Evolutionary conservation across 2,113 vertebrate genomes (phyloP), one percentile per base, ranked within the genome.

Genomic region (Bubo bubo): DNA sequence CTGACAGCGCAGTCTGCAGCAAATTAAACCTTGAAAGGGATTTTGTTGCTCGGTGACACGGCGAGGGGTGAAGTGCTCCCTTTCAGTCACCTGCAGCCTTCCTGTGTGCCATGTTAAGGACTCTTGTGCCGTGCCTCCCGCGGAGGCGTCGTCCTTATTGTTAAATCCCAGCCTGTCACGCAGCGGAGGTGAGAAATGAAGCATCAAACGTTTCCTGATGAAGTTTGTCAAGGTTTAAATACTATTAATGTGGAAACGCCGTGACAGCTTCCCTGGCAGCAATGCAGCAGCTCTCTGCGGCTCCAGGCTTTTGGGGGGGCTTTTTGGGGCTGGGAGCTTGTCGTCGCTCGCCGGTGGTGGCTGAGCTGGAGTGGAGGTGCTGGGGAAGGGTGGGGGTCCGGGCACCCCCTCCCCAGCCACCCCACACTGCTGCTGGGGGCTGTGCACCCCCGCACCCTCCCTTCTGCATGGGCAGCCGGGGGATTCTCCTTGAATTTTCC

Each of bases 191-290:
- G 94, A 53, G 89, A 73, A 64, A 72, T 7, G 47, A 67, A 88
- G 88, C 88, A 79, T 72, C 75, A 96, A 89, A 92, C 3, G 71
- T 27, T 97, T 93, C 91, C 94, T 85, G 72, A 5, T 90, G 80
- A 35, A 85, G 55, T 88, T 91, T 80, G 75, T 89, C 72, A 71
- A 43, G 82, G 68, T 53, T 83, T 67, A 30, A 96, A 24, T 47
- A 3, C 86, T 88, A 5, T 94, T 66, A 77, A 88, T 85, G 53
- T 91, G 94, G 73, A 90, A 72, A 83, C 4, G 47, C 94, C 55
- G 63, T 27, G 45, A 72, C 87, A 87, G 64, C 47, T 73, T 79
- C 66, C 74, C 94, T 53, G 82, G 93, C 41, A 71, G 92, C 52
- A n/a, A 35, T 47, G 32, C 20, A 6, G 76, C 55, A 35, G 50